Percentiles rank a stretch among this genome's conserved stretches.
Evolutionary conservation across 2,888 invertebrate species (phyloP).

Genomic region (Plagiodera versicolora): DNA sequence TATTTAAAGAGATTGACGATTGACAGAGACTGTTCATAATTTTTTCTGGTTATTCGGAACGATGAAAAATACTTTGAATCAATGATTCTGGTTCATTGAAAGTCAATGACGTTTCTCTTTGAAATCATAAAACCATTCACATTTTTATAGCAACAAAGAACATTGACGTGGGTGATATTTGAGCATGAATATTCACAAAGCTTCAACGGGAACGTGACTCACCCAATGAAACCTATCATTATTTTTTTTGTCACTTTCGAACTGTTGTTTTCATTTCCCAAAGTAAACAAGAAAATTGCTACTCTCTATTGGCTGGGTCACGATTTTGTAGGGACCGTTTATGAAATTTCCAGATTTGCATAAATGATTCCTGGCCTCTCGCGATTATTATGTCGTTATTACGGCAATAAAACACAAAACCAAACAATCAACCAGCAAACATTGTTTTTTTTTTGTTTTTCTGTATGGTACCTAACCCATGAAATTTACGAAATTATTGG

Average conservation of each 20-base stretch:
- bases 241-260: conserved; percentile 12
- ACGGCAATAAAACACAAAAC: neutral
- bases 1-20: no score
- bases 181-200: neutral
- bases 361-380: conserved; percentile 8
- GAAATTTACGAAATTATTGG: no score
- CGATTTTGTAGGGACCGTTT: conserved; percentile 8
- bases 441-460: no score
- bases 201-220: neutral
- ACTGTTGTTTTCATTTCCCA: neutral
- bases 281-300: conserved; percentile 12
- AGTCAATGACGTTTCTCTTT: no score
- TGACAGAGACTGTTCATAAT: no score
- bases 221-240: neutral
- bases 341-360: conserved; percentile 15
- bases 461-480: no score
- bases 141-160: no score
- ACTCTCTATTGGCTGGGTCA: neutral
- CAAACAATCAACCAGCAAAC: neutral
- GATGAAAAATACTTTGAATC: no score
- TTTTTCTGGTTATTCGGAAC: no score
- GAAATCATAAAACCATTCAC: no score
- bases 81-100: no score
- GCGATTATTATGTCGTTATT: neutral
- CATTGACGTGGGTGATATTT: neutral